Base-by-base conservation (phyloP, 1,140 invertebrate species). In the Oryctes rhinoceros region DNA sequence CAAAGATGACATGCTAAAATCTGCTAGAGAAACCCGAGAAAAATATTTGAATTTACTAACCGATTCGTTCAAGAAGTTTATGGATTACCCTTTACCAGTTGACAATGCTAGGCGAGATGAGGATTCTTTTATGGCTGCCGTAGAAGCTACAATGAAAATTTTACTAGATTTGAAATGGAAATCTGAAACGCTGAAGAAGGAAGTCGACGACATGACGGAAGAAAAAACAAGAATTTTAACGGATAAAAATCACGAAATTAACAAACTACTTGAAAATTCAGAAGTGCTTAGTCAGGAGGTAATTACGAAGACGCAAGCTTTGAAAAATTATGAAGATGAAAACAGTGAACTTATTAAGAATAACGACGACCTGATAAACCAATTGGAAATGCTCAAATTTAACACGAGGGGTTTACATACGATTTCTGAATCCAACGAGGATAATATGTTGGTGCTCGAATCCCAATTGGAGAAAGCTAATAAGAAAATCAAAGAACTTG, bases 391-490 rank as follows among this genome's bases (percentile, higher is more conserved):
- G 30, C 88, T 90, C 79, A 92, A 92, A 86, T 71, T 71, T 37
- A 90, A 90, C 83, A 89, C 90, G 10, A 88, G 88, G 39, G 92
- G 91, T 81, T 85, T 93, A 76, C 91, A 93, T 84, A 92, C 92
- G 10, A 93, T 93, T 76, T 90, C 91, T 67, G 92, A 93, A 87
- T 90, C 91, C 3, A 92, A 92, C 84, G 92, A 93, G 88, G 91
- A 93, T 81, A 92, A 90, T 82, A 85, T 92, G 49, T 85, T 89
- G 0, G 89, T 90, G 81, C 85, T 93, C 82, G 92, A 93, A 86
- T 87, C 88, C 0, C 91, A 92, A 86, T 83, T 93, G 67, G 91
- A 91, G 74, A 83, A 83, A 74, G 82, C 85, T 15, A 85, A 85
- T 75, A 83, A 83, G 81, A 81, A 83, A 80, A 87, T 86, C 65